phyloP scores from a whole-genome alignment of 2,888 invertebrate genomes.

The Isoperla grammatica region DNA sequence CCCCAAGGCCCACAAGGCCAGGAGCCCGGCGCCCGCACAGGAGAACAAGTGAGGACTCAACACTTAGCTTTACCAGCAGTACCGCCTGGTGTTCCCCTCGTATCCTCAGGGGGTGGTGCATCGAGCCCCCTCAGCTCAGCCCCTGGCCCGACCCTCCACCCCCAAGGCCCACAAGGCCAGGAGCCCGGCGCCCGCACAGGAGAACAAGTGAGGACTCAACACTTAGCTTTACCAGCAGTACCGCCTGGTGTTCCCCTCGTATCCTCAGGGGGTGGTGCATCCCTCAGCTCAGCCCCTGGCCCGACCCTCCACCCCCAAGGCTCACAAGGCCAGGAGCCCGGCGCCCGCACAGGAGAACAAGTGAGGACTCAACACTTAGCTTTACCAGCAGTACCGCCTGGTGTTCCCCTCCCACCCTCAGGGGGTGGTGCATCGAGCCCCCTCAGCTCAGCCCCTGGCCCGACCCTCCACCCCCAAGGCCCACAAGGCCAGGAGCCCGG shows the following conservation, averaged over 20 bases:
- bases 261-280: slow-evolving; percentile 26
- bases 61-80: slow-evolving; percentile 16
- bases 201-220: no score
- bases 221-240: slow-evolving; percentile 27
- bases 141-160: slow-evolving; percentile 22
- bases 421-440: slow-evolving; percentile 24
- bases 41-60: background rate
- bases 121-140: slow-evolving; percentile 13
- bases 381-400: slow-evolving; percentile 27
- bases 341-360: background rate
- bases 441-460: slow-evolving; percentile 11
- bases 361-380: no score
- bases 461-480: slow-evolving; percentile 25
- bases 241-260: slow-evolving; percentile 27
- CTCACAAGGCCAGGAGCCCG: background rate
- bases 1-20: slow-evolving; percentile 7
- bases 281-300: slow-evolving; percentile 13
- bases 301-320: slow-evolving; percentile 24
- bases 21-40: background rate
- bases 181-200: background rate
- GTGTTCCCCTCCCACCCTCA: slow-evolving; percentile 27
- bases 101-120: slow-evolving; percentile 26
- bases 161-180: slow-evolving; percentile 4
- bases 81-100: slow-evolving; percentile 27
- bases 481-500: background rate